Evolutionary conservation across 2,888 invertebrate species (phyloP).

Genomic region (Oscheius sp.): DNA sequence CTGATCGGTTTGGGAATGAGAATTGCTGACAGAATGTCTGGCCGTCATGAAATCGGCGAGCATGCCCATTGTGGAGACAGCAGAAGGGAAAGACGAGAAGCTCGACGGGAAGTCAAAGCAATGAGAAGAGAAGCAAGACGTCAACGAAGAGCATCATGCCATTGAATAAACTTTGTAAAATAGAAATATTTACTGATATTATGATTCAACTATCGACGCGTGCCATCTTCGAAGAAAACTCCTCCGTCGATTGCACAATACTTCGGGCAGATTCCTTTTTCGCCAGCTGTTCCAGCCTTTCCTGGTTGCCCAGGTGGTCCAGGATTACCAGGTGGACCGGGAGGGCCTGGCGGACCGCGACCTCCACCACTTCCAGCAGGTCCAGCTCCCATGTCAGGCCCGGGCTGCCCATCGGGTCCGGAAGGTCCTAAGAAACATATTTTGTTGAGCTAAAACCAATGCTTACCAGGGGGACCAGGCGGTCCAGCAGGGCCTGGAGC

Average conservation of each 20-base stretch:
- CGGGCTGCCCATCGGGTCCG: constrained; percentile 40
- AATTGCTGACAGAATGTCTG: not conserved
- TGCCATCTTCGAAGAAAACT: constrained; percentile 59
- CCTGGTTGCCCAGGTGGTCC: constrained; percentile 54
- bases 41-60: not conserved
- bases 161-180: no score
- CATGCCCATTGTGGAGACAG: not conserved
- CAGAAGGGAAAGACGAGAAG: constrained; percentile 1
- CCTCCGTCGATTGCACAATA: constrained; percentile 59
- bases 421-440: constrained; percentile 52
- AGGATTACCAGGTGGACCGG: constrained; percentile 55
- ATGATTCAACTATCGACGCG: constrained; percentile 29
- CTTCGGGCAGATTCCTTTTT: constrained; percentile 56
- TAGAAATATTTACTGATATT: not conserved
- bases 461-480: constrained; percentile 45
- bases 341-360: constrained; percentile 37
- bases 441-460: constrained; percentile 23
- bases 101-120: not conserved
- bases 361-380: constrained; percentile 49
- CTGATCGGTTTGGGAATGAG: constrained; percentile 2
- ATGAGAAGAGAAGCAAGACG: not conserved
- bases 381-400: constrained; percentile 23
- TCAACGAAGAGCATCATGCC: no score
- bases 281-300: constrained; percentile 56
- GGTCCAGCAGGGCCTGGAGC: constrained; percentile 53